phyloP scores from a whole-genome alignment of 35 echinoderm and acorn worm species.

The Amphiura filiformis region DNA sequence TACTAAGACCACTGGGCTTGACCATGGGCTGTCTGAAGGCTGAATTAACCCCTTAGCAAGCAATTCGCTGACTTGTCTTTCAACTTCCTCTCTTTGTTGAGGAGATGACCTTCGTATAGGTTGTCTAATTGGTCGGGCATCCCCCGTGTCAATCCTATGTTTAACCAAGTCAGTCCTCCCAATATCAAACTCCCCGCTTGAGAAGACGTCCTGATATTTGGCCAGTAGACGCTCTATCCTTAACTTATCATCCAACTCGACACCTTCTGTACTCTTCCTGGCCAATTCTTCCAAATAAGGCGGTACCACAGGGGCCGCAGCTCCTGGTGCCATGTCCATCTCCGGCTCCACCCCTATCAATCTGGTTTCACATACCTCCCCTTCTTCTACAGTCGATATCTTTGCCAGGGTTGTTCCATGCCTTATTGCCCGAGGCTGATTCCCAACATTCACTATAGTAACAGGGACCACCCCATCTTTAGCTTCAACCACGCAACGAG shows the following conservation, averaged over 20 bases:
- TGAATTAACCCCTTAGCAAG: background rate
- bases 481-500: background rate
- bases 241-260: background rate
- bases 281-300: background rate
- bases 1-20: no score
- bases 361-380: no score
- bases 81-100: constrained; percentile 3
- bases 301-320: no score
- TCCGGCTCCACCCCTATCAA: no score
- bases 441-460: background rate
- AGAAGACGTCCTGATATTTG: constrained; percentile 36
- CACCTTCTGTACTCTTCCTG: background rate
- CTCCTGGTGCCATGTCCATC: no score
- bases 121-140: constrained; percentile 40
- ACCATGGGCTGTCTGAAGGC: no score
- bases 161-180: constrained; percentile 35
- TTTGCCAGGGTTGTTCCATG: no score
- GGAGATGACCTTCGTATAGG: constrained; percentile 19
- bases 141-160: constrained; percentile 54
- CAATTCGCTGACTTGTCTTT: constrained; percentile 12
- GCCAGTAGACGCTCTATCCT: background rate
- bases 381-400: no score
- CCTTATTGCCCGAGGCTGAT: no score
- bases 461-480: background rate
- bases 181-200: constrained; percentile 21